phyloP scores from a whole-genome alignment of 2,113 vertebrate species.

The Hystrix brachyura region DNA sequence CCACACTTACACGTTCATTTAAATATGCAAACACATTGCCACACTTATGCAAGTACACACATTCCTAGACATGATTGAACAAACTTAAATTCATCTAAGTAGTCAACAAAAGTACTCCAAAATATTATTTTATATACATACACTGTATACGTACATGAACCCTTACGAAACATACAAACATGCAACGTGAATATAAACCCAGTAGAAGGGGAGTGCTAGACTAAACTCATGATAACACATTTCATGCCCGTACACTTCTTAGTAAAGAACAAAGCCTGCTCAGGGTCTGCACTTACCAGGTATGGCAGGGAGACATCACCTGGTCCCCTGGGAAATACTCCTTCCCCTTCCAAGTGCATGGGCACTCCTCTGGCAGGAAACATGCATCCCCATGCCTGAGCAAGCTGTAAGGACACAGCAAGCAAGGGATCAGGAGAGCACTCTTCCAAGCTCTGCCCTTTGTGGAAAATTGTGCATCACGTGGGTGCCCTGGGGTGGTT shows the following conservation, averaged over 20 bases:
- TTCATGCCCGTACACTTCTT: background rate
- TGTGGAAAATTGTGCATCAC: background rate
- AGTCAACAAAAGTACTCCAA: background rate
- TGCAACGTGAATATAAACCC: background rate
- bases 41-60: background rate
- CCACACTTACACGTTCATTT: background rate
- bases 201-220: background rate
- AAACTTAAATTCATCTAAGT: constrained; percentile 14
- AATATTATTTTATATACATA: background rate
- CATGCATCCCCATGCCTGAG: constrained; percentile 96
- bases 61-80: background rate
- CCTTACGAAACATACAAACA: background rate
- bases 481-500: rapidly evolving
- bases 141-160: background rate
- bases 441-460: background rate
- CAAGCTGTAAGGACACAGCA: constrained; percentile 87
- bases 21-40: background rate
- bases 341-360: constrained; percentile 98
- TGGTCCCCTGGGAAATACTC: constrained; percentile 97
- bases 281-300: constrained; percentile 90
- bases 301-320: constrained; percentile 95
- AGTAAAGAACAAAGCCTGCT: background rate
- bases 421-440: constrained; percentile 20
- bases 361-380: constrained; percentile 93
- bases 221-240: background rate